Percentiles rank a stretch among this genome's conserved stretches.
Evolutionary conservation across 1,140 invertebrate species (phyloP).

Genomic region (Bombus sibiricus): DNA sequence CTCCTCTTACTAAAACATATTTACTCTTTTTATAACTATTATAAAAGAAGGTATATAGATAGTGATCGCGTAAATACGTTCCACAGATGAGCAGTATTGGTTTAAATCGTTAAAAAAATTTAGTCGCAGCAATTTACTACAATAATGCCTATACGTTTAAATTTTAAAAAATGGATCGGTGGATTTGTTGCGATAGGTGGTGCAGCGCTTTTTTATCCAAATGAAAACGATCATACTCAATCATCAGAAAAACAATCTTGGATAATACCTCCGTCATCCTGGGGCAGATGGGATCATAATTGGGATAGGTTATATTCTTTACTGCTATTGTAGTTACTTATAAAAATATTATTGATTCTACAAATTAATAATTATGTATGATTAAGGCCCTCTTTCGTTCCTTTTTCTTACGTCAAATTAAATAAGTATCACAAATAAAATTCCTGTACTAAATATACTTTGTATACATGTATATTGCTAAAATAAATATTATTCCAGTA

Average conservation of each 20-base stretch:
- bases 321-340: constrained; percentile 1
- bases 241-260: constrained; percentile 82
- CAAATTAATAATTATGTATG: neutral
- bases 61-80: neutral
- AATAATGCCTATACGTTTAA: constrained; percentile 68
- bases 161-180: constrained; percentile 72
- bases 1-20: neutral
- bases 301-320: constrained; percentile 90
- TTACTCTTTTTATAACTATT: neutral
- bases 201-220: constrained; percentile 71
- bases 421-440: neutral
- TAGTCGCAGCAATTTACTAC: neutral
- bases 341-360: neutral
- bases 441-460: neutral
- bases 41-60: neutral
- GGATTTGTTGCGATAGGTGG: constrained; percentile 71
- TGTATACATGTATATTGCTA: neutral
- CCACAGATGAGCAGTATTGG: neutral
- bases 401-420: neutral
- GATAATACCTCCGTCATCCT: constrained; percentile 85
- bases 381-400: neutral
- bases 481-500: neutral
- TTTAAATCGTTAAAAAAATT: constrained; percentile 18
- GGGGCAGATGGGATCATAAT: constrained; percentile 91
- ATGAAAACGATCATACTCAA: constrained; percentile 59